Percentiles rank a stretch among this genome's conserved stretches.
These are phyloP conservation scores for Phoenoteleia sp. DNA, from an alignment of 2,888 invertebrate species.

Conservation along the genomic window DNA sequence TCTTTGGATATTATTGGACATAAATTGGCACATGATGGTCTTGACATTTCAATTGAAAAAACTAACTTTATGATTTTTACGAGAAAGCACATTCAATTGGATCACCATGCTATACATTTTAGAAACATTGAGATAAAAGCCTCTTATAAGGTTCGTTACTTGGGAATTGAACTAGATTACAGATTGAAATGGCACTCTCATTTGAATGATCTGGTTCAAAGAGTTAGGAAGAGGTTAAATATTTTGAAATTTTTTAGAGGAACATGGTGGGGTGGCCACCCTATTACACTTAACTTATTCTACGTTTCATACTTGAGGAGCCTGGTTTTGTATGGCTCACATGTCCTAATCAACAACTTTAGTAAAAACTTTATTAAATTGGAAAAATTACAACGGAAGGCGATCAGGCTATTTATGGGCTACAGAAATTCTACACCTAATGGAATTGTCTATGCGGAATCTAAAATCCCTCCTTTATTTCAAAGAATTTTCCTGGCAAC, in stretches of 20 bases:
- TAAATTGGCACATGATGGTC: neutral
- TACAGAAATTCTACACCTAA: slow-evolving; percentile 26
- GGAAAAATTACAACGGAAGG: slow-evolving; percentile 21
- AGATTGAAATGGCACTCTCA: slow-evolving; percentile 23
- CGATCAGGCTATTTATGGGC: slow-evolving; percentile 15
- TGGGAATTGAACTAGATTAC: slow-evolving; percentile 17
- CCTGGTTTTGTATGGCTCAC: slow-evolving; percentile 11
- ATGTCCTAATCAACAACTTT: neutral
- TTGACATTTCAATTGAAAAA: slow-evolving; percentile 14
- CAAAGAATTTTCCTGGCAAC: neutral
- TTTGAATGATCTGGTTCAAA: neutral
- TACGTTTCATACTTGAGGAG: slow-evolving; percentile 26
- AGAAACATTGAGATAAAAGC: neutral
- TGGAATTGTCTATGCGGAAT: slow-evolving; percentile 34
- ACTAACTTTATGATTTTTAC: slow-evolving; percentile 33
- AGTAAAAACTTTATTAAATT: neutral
- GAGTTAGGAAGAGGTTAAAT: slow-evolving; percentile 12
- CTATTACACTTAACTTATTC: slow-evolving; percentile 5
- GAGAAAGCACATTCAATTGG: neutral
- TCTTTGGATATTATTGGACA: neutral
- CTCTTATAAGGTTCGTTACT: neutral
- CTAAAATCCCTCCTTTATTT: slow-evolving; percentile 19
- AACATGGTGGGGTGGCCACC: slow-evolving; percentile 52
- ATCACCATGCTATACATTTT: neutral
- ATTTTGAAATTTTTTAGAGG: slow-evolving; percentile 50